A percentile compares a stretch with the other conserved stretches of the same genome.
These are phyloP conservation scores for Cydia splendana DNA, from an alignment of 1,140 invertebrate species.

Conservation along the genomic window DNA sequence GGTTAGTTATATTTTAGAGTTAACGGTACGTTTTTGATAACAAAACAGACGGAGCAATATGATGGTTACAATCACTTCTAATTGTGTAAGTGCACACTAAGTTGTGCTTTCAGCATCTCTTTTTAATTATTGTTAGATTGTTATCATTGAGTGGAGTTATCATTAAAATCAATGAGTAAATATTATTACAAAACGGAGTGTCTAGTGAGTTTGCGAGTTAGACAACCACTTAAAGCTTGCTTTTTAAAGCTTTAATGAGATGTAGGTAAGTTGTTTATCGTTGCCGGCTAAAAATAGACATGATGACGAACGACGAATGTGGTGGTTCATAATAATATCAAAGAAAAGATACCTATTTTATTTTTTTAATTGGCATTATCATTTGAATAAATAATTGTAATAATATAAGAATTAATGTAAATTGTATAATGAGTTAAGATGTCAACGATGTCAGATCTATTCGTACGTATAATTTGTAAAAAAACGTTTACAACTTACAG, in stretches of 20 bases:
- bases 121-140: conserved; percentile 29
- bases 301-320: not conserved
- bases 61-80: conserved; percentile 33
- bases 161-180: conserved; percentile 18
- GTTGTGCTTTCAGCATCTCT: conserved; percentile 11
- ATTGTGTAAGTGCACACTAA: conserved; percentile 17
- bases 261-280: not conserved
- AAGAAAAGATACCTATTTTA: no score
- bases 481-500: not conserved
- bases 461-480: no score
- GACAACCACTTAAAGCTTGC: not conserved
- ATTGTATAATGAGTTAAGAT: no score
- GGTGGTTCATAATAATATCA: not conserved
- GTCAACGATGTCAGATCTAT: no score
- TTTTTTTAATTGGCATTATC: no score
- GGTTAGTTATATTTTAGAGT: conserved; percentile 69
- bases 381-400: no score
- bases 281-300: not conserved
- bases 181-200: not conserved
- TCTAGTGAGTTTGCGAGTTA: conserved; percentile 4
- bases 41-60: conserved; percentile 38
- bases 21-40: conserved; percentile 73
- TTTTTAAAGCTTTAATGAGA: not conserved
- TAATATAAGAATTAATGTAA: no score
- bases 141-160: not conserved